Percentiles rank a stretch among this genome's conserved stretches.
Conservation (phyloP, 2,113 vertebrate species). For the Pan troglodytes region NHGRI_mPanTro3-v2.1_pri NC_072404.2:81445001-81445500, state of each 20-base stretch:
- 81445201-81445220: slow-evolving; percentile 24
- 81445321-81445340: slow-evolving; percentile 62
- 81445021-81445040: slow-evolving; percentile 15
- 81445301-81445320: slow-evolving; percentile 66
- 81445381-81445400: neutral
- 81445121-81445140: neutral
- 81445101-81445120: neutral
- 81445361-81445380: slow-evolving; percentile 63
- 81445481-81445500: neutral
- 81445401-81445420: neutral
- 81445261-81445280: slow-evolving; percentile 64
- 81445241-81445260: slow-evolving; percentile 57
- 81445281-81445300: slow-evolving; percentile 64
- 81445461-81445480: neutral
- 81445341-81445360: slow-evolving; percentile 60
- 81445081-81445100: neutral
- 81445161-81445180: neutral
- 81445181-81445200: neutral
- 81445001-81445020: neutral
- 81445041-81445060: slow-evolving; percentile 31
- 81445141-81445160: too few species aligned
- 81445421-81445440: slow-evolving; percentile 39
- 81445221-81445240: slow-evolving; percentile 24
- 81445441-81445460: neutral
- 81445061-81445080: neutral